Evolutionary conservation across 2,888 invertebrate species (phyloP).

Genomic region (Campoplex capitator): DNA sequence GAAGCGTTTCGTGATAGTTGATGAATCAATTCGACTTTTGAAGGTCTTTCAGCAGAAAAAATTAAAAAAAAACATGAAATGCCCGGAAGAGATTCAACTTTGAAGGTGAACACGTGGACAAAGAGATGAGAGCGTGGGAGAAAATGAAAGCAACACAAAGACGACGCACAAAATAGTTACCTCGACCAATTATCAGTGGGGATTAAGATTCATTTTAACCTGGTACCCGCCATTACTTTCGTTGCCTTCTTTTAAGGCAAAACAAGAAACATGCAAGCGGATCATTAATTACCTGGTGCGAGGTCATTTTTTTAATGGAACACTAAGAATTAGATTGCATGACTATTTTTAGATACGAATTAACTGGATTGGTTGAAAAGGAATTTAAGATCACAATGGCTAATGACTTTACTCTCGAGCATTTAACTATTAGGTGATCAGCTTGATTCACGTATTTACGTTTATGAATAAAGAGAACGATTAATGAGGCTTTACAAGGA

Average conservation of each 20-base stretch:
- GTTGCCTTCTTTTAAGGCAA: not conserved
- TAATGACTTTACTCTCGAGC: not conserved
- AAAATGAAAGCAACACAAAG: slow-evolving; percentile 4
- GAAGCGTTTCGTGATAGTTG: not conserved
- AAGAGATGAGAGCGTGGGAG: not conserved
- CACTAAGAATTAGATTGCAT: not conserved
- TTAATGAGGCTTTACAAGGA: not conserved
- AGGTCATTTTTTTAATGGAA: not conserved
- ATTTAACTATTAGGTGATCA: not conserved
- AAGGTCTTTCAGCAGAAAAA: not conserved
- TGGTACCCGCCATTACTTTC: not conserved
- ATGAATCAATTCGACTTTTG: slow-evolving; percentile 1
- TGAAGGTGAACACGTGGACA: slow-evolving; percentile 1
- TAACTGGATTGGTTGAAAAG: not conserved
- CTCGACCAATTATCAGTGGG: not conserved
- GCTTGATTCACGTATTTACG: not conserved
- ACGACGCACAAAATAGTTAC: not conserved
- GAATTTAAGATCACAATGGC: not conserved
- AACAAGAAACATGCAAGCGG: slow-evolving; percentile 2
- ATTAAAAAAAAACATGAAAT: not conserved
- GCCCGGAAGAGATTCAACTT: slow-evolving; percentile 1
- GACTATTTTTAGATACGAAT: not conserved
- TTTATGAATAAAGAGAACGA: not conserved
- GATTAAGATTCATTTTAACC: not conserved
- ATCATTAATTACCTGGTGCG: slow-evolving; percentile 1